A percentile compares a stretch with the other conserved stretches of the same genome.
Evolutionary conservation across 2,113 vertebrate species (phyloP).

Genomic region (Myiagra hebetior): DNA sequence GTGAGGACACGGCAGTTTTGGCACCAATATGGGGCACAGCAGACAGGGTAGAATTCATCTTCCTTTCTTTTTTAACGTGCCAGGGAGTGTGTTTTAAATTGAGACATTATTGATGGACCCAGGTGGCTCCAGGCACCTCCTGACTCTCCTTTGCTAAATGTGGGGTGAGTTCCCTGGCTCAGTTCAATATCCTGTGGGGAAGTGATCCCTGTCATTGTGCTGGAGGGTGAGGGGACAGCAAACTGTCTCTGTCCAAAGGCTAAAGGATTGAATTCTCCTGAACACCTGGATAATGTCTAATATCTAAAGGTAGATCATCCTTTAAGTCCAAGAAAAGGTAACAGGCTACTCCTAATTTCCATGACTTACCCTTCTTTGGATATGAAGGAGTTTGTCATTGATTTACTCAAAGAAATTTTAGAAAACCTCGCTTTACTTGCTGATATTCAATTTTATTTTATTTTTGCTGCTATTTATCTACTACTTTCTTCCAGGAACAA

Average conservation of each 20-base stretch:
- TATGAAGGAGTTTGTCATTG: not conserved
- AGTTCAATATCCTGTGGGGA: rapidly evolving
- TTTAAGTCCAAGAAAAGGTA: not conserved
- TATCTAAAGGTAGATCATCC: not conserved
- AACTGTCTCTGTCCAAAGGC: not conserved
- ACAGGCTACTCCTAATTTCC: not conserved
- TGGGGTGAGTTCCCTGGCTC: not conserved
- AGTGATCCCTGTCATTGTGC: not conserved
- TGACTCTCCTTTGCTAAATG: not conserved
- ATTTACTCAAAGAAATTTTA: not conserved
- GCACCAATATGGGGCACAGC: not conserved
- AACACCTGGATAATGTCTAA: not conserved
- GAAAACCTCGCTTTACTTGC: not conserved
- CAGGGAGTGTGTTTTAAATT: not conserved
- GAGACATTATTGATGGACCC: not conserved
- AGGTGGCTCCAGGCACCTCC: not conserved
- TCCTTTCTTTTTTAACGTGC: not conserved
- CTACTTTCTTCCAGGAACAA: not conserved
- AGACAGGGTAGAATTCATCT: not conserved
- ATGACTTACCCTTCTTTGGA: not conserved
- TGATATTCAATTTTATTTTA: not conserved
- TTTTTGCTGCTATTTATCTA: not conserved
- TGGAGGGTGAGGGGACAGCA: not conserved
- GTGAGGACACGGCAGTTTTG: not conserved
- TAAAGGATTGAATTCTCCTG: not conserved